Percentiles rank a stretch among this genome's conserved stretches.
Evolutionary conservation across 1,140 invertebrate species (phyloP).

Genomic region (Sarcophaga bullata): DNA sequence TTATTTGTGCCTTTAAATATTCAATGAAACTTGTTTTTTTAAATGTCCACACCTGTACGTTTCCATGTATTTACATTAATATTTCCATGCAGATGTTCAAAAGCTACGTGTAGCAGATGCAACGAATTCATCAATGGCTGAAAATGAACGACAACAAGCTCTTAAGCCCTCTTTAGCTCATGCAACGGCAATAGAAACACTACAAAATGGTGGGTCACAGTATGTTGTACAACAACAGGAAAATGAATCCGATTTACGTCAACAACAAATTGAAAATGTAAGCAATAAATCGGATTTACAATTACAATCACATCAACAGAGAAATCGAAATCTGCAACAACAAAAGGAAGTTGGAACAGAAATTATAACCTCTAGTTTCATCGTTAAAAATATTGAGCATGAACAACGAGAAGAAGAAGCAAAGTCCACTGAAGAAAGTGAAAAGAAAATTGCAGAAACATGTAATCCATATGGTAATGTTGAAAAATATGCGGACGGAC

Average conservation of each 20-base stretch:
- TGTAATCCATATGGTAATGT: constrained; percentile 13
- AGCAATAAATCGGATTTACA: constrained; percentile 26
- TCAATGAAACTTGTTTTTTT: too few species aligned
- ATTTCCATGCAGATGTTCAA: background rate
- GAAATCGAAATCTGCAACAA: background rate
- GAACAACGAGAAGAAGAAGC: background rate
- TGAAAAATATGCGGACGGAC: background rate
- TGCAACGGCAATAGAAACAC: background rate
- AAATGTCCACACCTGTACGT: background rate
- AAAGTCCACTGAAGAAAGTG: background rate
- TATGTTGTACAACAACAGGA: background rate
- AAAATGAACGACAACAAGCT: background rate
- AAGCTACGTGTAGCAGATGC: background rate
- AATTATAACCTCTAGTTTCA: background rate
- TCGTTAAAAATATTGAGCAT: background rate
- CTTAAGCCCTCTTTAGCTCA: background rate
- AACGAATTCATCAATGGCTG: background rate
- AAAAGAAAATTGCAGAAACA: background rate
- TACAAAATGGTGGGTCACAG: background rate
- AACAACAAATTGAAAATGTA: constrained; percentile 24
- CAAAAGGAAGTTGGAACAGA: background rate
- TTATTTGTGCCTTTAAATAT: too few species aligned
- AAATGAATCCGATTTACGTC: constrained; percentile 26
- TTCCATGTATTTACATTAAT: background rate
- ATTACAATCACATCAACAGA: background rate